Base-by-base conservation (phyloP, 2,888 invertebrate genomes). In the Yponomeuta malinellus region DNA sequence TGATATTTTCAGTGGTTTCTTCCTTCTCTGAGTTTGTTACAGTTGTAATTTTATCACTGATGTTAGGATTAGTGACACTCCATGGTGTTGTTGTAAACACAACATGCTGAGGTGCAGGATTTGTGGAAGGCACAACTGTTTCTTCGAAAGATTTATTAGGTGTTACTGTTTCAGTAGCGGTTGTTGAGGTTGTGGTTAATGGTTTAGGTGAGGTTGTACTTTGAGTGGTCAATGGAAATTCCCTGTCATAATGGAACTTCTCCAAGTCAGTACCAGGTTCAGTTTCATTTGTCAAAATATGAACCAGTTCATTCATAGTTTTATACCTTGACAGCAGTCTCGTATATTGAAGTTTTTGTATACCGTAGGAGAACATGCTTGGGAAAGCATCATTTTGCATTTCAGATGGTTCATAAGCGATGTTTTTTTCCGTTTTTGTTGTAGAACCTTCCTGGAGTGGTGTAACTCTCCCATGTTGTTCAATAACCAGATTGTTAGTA, bases 341-440 rank as follows among this genome's bases (percentile, higher is more conserved):
- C 73, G 89, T 75, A 75, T 87, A 89, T 71, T 86, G 85, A 73
- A 89, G 85, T 75, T 87, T 90, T 85, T 90, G 88, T 69, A 89
- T 78, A 71, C 90, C 91, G 71, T 90, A 90, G 29, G 89, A 83
- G 75, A 85, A 86, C 71, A 89, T 83, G 5, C 88, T 89, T 72
- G 90, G 85, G 74, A 85, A 85, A 23, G 88, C 80, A 81, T 92
- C 91, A 71, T 82, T 79, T 82, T 91, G 92, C 92, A 91, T 91
- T 68, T 85, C 78, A 72, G 86, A 81, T 37, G 91, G 91, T 33
- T 88, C 85, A 73, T 91, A 91, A 70, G 87, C 91, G 71, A 91
- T 82, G 59, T 81, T 73, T 70, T 74, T 75, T 6, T 65, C 31
- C 43, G 29, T 65, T 65, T 48, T 70, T 23, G 23, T 63, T 48